A percentile compares a stretch with the other conserved stretches of the same genome.
These are phyloP conservation scores for Sclerurus mexicanus DNA, from an alignment of 2,113 vertebrate species.

Conservation along the genomic window DNA sequence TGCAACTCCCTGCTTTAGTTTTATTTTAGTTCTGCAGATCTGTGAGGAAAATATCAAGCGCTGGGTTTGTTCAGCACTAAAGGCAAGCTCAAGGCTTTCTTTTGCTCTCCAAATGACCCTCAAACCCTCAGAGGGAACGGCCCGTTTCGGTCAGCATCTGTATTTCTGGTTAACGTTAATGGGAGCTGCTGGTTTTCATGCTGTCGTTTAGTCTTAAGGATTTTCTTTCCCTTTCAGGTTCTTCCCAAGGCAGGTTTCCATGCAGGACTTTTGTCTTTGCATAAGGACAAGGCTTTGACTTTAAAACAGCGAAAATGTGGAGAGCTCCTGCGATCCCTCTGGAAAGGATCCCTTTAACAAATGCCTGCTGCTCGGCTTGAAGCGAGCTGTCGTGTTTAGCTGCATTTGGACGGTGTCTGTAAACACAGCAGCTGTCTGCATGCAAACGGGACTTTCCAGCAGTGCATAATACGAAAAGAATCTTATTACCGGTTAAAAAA, in stretches of 20 bases:
- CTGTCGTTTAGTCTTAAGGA: neutral
- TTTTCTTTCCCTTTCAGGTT: neutral
- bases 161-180: neutral
- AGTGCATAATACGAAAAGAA: slow-evolving; percentile 57
- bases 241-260: neutral
- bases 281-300: neutral
- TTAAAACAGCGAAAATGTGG: neutral
- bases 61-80: neutral
- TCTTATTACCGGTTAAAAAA: slow-evolving; percentile 11
- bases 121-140: neutral
- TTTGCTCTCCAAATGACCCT: neutral
- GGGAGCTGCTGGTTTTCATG: neutral
- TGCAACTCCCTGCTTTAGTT: neutral
- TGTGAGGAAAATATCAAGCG: neutral
- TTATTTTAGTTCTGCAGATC: neutral
- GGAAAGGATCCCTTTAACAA: slow-evolving; percentile 14
- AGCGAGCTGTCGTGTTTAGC: slow-evolving; percentile 1
- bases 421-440: slow-evolving; percentile 58
- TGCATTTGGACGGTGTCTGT: slow-evolving; percentile 32
- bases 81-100: neutral
- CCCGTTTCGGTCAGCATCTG: neutral
- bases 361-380: neutral
- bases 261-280: neutral
- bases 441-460: slow-evolving; percentile 40
- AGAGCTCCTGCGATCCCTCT: neutral